Evolutionary conservation across 2,888 invertebrate genomes (phyloP).

Genomic region (Blera fallax): DNA sequence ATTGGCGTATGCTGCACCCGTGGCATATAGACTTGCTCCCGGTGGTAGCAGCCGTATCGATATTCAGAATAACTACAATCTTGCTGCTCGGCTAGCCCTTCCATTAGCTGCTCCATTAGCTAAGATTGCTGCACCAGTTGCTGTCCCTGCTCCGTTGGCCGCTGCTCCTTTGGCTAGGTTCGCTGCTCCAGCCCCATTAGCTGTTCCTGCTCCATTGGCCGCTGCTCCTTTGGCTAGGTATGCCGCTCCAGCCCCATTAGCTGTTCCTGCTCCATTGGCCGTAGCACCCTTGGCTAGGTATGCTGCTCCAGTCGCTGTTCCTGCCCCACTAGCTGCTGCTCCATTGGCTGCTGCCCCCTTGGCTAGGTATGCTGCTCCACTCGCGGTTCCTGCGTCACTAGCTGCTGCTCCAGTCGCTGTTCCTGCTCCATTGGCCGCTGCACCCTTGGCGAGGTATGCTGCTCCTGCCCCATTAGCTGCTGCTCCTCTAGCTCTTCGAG

Average conservation of each 20-base stretch:
- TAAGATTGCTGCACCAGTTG: constrained; percentile 54
- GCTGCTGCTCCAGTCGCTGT: constrained; percentile 72
- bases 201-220: not conserved
- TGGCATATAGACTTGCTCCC: constrained; percentile 28
- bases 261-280: not conserved
- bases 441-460: no score
- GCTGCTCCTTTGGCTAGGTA: not conserved
- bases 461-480: constrained; percentile 10
- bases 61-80: constrained; percentile 61
- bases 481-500: not conserved
- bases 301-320: constrained; percentile 41
- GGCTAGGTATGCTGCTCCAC: not conserved
- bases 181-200: constrained; percentile 65
- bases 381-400: constrained; percentile 71
- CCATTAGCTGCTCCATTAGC: not conserved
- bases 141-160: constrained; percentile 70
- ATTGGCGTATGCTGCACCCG: constrained; percentile 24
- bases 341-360: not conserved
- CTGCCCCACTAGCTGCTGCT: constrained; percentile 2
- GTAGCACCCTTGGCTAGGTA: no score
- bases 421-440: constrained; percentile 62
- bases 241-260: not conserved
- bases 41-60: constrained; percentile 62
- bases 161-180: constrained; percentile 79
- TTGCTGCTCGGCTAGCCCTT: constrained; percentile 81